Evolutionary conservation across 2,888 invertebrate genomes (phyloP), one percentile per base, ranked within the genome.

Genomic region (Erynnis tages): DNA sequence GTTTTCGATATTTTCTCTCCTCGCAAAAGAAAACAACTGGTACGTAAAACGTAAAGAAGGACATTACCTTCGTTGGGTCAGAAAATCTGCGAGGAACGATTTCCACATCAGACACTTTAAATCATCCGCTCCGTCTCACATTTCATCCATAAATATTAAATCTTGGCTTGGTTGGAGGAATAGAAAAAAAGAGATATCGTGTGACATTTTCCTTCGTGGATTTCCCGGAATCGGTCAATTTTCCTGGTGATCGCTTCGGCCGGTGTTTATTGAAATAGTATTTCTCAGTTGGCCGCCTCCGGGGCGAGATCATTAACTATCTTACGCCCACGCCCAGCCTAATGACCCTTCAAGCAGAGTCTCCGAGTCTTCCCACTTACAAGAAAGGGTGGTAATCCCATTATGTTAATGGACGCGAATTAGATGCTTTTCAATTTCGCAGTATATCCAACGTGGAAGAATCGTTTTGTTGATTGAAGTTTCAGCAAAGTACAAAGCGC

Each of bases 101-200:
- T 88, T 86, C 80, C 84, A 86, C 88, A 82, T 88, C 82, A 82
- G 82, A 82, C 82, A 84, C 80, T 87, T 86, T 85, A 87, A 87
- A 88, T 89, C 88, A 87, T 86, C 67, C 82, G 86, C 86, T 79
- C 72, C 78, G 86, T 79, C 79, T 86, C 83, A 89, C 85, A 85
- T 85, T 87, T 86, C 85, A 82, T 82, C 87, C 82, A 87, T 89
- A 88, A 88, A 88, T 88, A 87, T 87, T 87, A 88, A 88, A 87
- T 83, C 81, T 82, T 79, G 79, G 76, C 79, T 79, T 72, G 79
- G 81, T 76, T 76, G 73, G 71, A 70, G 72, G 74, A 72, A 79
- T 78, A 81, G 80, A 82, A 83, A 80, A 82, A 82, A 84, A 77
- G 76, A 79, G 80, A 79, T 83, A 81, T 82, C 76, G 69, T 72